Conservation (phyloP, 2,888 invertebrate species). For the Lycaena phlaeas region DNA sequence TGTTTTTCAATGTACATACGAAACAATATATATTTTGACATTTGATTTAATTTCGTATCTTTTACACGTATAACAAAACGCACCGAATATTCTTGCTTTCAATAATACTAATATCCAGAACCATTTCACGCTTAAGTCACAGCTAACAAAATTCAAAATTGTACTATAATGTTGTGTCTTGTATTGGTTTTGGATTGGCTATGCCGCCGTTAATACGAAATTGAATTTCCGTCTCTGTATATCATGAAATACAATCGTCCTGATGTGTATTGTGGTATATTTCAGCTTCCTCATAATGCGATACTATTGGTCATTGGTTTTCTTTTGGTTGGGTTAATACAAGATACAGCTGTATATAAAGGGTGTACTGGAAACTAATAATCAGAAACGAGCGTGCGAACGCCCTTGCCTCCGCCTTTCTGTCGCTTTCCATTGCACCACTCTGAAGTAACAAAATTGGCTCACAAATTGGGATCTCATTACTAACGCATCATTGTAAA, state of each 20-base stretch:
- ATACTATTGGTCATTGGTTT: conserved; percentile 69
- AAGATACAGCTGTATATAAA: conserved; percentile 70
- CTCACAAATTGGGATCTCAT: conserved; percentile 68
- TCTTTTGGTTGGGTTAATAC: conserved; percentile 74
- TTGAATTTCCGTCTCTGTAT: conserved; percentile 21
- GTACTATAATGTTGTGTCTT: conserved; percentile 66
- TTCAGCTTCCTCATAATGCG: conserved; percentile 71
- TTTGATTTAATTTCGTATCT: conserved; percentile 8
- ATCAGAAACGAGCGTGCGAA: conserved; percentile 44
- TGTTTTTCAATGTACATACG: background rate
- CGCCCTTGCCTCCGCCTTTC: conserved; percentile 53
- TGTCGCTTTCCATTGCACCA: conserved; percentile 73
- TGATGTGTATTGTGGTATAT: conserved; percentile 67
- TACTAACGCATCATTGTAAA: conserved; percentile 72
- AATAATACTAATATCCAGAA: conserved; percentile 49
- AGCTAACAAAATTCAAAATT: conserved; percentile 72
- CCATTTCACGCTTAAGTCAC: conserved; percentile 66
- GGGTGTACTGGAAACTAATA: conserved; percentile 71
- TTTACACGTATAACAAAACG: conserved; percentile 1
- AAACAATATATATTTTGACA: background rate
- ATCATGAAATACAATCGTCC: conserved; percentile 18
- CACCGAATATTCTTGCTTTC: conserved; percentile 8
- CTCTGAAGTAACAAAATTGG: conserved; percentile 67
- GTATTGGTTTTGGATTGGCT: conserved; percentile 69
- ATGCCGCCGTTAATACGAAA: conserved; percentile 32